These are phyloP conservation scores for Anser brachyrhynchus DNA, from an alignment of 2,113 vertebrate species.

Conservation along the genomic window DNA sequence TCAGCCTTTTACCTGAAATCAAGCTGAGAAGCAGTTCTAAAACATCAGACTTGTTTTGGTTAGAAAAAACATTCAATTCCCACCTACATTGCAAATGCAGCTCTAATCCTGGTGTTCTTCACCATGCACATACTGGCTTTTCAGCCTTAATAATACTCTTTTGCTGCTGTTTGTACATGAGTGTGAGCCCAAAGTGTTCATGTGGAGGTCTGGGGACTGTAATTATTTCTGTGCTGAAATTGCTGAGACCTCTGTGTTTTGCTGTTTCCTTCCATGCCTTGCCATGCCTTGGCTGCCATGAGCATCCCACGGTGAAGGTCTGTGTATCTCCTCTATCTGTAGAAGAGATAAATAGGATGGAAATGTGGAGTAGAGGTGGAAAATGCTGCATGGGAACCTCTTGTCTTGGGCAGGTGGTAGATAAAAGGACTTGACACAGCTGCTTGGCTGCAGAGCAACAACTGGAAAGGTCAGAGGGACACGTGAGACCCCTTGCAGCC, in stretches of 20 bases:
- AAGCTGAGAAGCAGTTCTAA: neutral
- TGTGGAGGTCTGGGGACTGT: fast-evolving
- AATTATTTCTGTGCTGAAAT: neutral
- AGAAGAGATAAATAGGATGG: neutral
- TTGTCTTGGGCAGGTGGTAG: neutral
- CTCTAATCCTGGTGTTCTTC: neutral
- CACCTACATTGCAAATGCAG: neutral
- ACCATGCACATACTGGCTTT: neutral
- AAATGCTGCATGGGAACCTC: neutral
- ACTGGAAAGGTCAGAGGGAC: neutral
- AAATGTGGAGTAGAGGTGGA: neutral
- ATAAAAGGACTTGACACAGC: neutral
- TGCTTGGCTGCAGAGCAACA: neutral
- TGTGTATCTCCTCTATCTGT: neutral
- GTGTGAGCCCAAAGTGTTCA: neutral
- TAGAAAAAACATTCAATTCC: neutral
- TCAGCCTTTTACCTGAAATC: neutral
- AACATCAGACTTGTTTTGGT: neutral
- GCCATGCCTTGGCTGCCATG: neutral
- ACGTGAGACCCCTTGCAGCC: neutral
- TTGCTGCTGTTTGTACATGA: neutral
- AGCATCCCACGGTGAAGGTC: neutral
- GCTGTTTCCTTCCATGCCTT: neutral
- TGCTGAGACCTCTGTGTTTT: neutral
- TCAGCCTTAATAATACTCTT: neutral